Base-by-base conservation (phyloP, 2,888 invertebrate species). In the Tetheella fluctuosa region DNA sequence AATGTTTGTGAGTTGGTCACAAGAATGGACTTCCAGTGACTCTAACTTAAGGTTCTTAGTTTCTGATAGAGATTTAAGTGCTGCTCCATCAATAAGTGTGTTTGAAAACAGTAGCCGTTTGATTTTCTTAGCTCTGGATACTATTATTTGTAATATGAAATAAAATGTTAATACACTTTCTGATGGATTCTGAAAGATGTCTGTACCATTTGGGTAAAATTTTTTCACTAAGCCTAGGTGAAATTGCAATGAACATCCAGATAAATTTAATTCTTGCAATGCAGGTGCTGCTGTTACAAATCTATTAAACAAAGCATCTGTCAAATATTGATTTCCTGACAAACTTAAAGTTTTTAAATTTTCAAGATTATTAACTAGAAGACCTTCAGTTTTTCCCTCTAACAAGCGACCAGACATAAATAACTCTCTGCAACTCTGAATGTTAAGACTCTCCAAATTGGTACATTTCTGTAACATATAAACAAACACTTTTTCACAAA, bases 371-470 rank as follows among this genome's bases (percentile, higher is more conserved):
- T 89, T 80, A 15, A 88, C 80, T 55, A 88, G 75, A 48, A 94
- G 85, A 1, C 94, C 89, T 68, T 96, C 95, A 13, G 93, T 88
- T 57, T 94, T 89, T 34, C 94, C 94, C 73, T 95, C 95, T 52
- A 96, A 80, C 52, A 96, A 87, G 15, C 95, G 93, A 2, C 96
- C 96, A 1, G 96, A 95, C 95, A 97, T 96, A 65, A 96, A 95
- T 23, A 96, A 88, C 61, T 96, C 95, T 73, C 95, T 94, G 73
- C 96, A 96, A 59, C 94, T 93, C 65, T 94, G 93, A 58, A 96
- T 92, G 56, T 94, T 94, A 20, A 97, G 86, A 59, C 86, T 82
- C 74, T 93, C 92, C 61, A 97, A 84, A 73, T 94, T 94, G 20
- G 86, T 86, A 73, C 95, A 93, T 65, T 92, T 88, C 63, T 94